These are phyloP conservation scores for Terrapene triunguis DNA, from an alignment of 2,113 vertebrate genomes.

Conservation along the genomic window DNA sequence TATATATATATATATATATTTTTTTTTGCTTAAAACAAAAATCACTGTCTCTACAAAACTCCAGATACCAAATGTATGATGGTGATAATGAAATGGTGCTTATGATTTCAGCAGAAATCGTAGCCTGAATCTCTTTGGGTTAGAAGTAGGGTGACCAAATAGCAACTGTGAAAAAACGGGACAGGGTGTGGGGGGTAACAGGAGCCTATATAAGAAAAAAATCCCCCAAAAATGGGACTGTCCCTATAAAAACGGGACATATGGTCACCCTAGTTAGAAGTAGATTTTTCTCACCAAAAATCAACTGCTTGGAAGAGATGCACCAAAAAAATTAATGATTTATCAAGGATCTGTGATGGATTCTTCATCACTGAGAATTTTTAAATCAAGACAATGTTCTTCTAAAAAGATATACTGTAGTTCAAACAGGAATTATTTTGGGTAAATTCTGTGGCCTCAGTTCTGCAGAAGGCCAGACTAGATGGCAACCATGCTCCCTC, in stretches of 20 bases:
- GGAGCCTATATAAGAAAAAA: too few species aligned
- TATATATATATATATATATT: too few species aligned
- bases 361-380: neutral
- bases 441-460: neutral
- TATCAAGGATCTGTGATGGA: neutral
- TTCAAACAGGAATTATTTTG: neutral
- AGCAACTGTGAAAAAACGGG: too few species aligned
- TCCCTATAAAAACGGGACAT: too few species aligned
- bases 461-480: neutral
- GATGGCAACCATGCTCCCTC: neutral
- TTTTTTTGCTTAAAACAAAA: neutral
- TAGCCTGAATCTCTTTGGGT: neutral
- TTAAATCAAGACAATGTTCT: neutral
- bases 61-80: neutral
- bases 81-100: accelerated
- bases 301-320: neutral
- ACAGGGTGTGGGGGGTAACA: too few species aligned
- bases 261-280: too few species aligned
- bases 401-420: neutral
- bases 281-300: neutral
- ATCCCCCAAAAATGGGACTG: too few species aligned
- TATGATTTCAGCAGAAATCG: neutral
- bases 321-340: neutral
- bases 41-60: neutral
- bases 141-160: too few species aligned